phyloP scores from a whole-genome alignment of 2,113 vertebrate species.

The Chunga burmeisteri region DNA sequence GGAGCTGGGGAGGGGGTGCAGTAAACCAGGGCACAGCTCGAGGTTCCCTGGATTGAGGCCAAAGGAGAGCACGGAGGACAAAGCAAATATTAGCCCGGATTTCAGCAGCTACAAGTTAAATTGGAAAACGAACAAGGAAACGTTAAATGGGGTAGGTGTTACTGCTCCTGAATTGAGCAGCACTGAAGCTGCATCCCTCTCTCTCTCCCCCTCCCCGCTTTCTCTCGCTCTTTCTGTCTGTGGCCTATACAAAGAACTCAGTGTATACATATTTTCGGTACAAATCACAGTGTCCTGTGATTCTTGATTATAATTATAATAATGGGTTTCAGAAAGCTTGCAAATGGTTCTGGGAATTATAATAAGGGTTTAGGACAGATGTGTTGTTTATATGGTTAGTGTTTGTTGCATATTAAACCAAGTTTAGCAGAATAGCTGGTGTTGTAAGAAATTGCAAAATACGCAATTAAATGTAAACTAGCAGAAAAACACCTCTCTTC shows the following conservation, averaged over 20 bases:
- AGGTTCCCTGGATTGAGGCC: background rate
- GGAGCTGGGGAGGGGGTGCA: too few species aligned
- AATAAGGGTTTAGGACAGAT: constrained; percentile 69
- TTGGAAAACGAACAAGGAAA: constrained; percentile 5
- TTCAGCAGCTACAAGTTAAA: background rate
- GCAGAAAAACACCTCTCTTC: background rate
- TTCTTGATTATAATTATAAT: constrained; percentile 80
- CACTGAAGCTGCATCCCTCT: background rate
- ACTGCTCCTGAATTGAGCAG: background rate
- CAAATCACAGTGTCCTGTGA: constrained; percentile 74
- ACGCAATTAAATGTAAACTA: constrained; percentile 59
- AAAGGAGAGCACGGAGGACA: background rate
- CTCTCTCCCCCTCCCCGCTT: background rate
- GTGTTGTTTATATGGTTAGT: constrained; percentile 65
- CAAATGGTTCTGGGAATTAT: constrained; percentile 69
- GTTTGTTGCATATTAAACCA: constrained; percentile 72
- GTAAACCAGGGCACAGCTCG: background rate
- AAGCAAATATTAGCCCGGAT: background rate
- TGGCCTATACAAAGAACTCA: constrained; percentile 44
- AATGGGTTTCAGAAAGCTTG: constrained; percentile 75
- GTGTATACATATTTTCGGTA: constrained; percentile 68
- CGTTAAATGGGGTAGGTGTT: background rate
- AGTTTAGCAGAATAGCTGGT: constrained; percentile 56
- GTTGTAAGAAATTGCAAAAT: constrained; percentile 62
- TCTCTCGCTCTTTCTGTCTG: background rate